Evolutionary conservation across 2,113 vertebrate genomes (phyloP).

Genomic region (Marmota monax): DNA sequence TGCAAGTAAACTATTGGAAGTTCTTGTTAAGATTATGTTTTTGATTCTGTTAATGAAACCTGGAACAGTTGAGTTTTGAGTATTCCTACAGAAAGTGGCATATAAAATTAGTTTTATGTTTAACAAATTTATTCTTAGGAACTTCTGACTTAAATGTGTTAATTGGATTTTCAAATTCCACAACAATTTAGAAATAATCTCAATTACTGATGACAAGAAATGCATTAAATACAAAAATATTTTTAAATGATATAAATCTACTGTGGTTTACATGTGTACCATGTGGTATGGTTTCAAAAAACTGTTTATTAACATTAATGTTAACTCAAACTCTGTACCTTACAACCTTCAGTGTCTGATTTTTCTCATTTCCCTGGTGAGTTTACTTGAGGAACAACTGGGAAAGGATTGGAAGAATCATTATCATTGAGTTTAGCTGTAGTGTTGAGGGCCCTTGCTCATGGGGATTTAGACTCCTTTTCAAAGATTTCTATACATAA

Average conservation of each 20-base stretch:
- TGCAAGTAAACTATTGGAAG: neutral
- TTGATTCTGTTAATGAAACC: neutral
- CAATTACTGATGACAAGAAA: neutral
- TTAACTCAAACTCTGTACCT: neutral
- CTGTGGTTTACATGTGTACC: neutral
- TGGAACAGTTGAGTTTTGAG: neutral
- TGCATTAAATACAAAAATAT: neutral
- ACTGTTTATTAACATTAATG: neutral
- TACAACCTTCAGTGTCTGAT: neutral
- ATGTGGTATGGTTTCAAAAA: neutral
- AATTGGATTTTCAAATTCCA: slow-evolving; percentile 9
- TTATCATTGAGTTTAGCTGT: neutral
- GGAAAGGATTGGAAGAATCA: neutral
- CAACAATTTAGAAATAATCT: neutral
- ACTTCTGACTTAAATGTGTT: neutral
- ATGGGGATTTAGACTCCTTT: neutral
- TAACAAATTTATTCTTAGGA: slow-evolving; percentile 4
- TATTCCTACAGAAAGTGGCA: neutral
- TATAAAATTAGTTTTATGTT: neutral
- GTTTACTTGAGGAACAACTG: neutral
- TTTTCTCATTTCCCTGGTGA: neutral
- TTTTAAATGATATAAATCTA: neutral
- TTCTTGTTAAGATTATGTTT: neutral
- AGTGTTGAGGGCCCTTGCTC: neutral
- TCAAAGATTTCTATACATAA: neutral